These are phyloP conservation scores for Ennomos quercinarius DNA, from an alignment of 2,888 invertebrate genomes.

Conservation along the genomic window DNA sequence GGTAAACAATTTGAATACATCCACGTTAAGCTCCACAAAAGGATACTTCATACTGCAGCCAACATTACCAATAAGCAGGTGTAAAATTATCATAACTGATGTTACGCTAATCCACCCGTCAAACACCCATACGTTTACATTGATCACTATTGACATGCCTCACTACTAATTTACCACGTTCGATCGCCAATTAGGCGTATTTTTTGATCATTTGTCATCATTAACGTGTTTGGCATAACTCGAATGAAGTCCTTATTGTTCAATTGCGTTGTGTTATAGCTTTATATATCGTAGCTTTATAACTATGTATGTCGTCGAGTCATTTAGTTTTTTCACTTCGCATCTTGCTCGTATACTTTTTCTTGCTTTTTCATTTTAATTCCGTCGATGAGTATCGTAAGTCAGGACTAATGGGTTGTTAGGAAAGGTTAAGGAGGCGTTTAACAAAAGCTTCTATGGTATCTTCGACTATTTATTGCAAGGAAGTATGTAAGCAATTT, in stretches of 20 bases:
- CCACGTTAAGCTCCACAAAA: too few relatives aligned
- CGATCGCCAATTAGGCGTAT: slow-evolving; percentile 67
- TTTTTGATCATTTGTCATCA: slow-evolving; percentile 76
- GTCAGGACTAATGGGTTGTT: slow-evolving; percentile 50
- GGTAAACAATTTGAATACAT: too few relatives aligned
- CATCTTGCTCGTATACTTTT: slow-evolving; percentile 12
- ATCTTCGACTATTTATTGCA: slow-evolving; percentile 29
- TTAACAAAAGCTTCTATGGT: slow-evolving; percentile 32
- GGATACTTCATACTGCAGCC: too few relatives aligned
- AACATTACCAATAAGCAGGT: slow-evolving; percentile 53
- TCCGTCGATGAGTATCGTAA: slow-evolving; percentile 54
- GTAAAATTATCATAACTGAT: slow-evolving; percentile 49
- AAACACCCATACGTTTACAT: slow-evolving; percentile 58
- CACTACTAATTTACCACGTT: slow-evolving; percentile 71
- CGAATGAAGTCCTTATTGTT: slow-evolving; percentile 55
- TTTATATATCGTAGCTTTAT: slow-evolving; percentile 28
- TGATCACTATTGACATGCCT: slow-evolving; percentile 57
- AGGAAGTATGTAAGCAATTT: slow-evolving; percentile 24
- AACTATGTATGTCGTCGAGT: slow-evolving; percentile 36
- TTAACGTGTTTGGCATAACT: slow-evolving; percentile 54
- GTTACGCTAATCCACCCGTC: slow-evolving; percentile 59
- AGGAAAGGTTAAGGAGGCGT: slow-evolving; percentile 52
- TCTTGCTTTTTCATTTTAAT: slow-evolving; percentile 41
- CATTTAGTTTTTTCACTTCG: slow-evolving; percentile 37
- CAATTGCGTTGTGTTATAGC: slow-evolving; percentile 47